Conservation (phyloP, 2,888 invertebrate species). For the Coenonympha arcania region DNA sequence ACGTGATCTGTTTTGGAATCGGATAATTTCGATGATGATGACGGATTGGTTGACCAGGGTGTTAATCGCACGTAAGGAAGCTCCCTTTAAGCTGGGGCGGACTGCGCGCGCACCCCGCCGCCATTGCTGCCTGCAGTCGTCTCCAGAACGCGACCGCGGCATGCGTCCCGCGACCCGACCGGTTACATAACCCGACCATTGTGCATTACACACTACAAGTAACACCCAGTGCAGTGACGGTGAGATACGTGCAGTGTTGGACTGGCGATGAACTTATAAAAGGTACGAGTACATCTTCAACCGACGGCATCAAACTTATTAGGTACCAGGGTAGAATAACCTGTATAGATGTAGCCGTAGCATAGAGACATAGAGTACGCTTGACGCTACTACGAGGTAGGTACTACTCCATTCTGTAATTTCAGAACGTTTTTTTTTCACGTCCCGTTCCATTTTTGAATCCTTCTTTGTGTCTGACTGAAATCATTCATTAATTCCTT, state of each 20-base stretch:
- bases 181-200: slow-evolving; percentile 50
- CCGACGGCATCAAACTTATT: too few species aligned
- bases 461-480: not conserved
- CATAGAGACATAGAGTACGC: slow-evolving; percentile 16
- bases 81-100: slow-evolving; percentile 53
- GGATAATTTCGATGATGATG: too few species aligned
- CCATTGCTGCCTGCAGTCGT: slow-evolving; percentile 69
- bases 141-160: slow-evolving; percentile 59
- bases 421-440: slow-evolving; percentile 8
- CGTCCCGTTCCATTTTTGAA: slow-evolving; percentile 17
- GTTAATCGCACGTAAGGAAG: slow-evolving; percentile 28
- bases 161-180: slow-evolving; percentile 45
- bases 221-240: slow-evolving; percentile 26
- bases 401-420: slow-evolving; percentile 20
- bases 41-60: too few species aligned
- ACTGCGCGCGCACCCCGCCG: slow-evolving; percentile 64
- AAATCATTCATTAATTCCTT: not conserved
- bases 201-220: slow-evolving; percentile 22
- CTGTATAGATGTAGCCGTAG: slow-evolving; percentile 12
- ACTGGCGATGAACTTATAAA: slow-evolving; percentile 26
- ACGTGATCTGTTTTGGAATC: too few species aligned
- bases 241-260: slow-evolving; percentile 24
- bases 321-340: not conserved
- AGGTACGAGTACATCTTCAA: slow-evolving; percentile 22
- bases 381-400: slow-evolving; percentile 25